Evolutionary conservation across 2,888 invertebrate genomes (phyloP), one percentile per base, ranked within the genome.

Genomic region (Oegoconia quadripuncta): DNA sequence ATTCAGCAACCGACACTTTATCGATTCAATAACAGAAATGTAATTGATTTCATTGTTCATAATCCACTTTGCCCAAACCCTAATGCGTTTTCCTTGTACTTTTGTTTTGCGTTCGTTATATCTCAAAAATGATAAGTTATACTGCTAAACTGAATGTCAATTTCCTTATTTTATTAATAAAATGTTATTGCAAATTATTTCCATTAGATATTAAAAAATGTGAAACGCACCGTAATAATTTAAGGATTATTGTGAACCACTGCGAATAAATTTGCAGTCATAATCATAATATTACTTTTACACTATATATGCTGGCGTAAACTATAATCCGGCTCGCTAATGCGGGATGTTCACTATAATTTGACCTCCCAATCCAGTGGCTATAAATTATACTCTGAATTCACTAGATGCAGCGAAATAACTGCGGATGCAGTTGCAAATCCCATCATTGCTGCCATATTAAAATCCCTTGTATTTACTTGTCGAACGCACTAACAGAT

Each of bases 71-170:
- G 17, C 55, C 53, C 54, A 56, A 64, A 61, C 62, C 53, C 61
- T 81, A 80, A 82, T 81, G 81, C 74, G 64, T 59, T 73, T 79
- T 73, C 66, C 74, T 59, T 82, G 82, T 82, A 68, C 48, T 46
- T 56, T 55, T 49, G 57, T 37, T 61, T 64, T 64, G 59, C 56
- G 61, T 54, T 61, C 56, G 61, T 54, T 61, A 72, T 69, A 65
- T 55, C 61, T 65, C 60, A 52, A 64, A 68, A 63, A 67, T 78
- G 72, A 76, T 74, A 67, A 66, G n/a, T n/a, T n/a, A n/a, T n/a
- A n/a, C n/a, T n/a, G n/a, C n/a, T n/a, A n/a, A n/a, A n/a, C n/a
- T n/a, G n/a, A n/a, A n/a, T n/a, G n/a, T n/a, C n/a, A n/a, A n/a
- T n/a, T n/a, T n/a, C n/a, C n/a, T n/a, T n/a, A n/a, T n/a, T n/a